Percentiles rank a stretch among this genome's conserved stretches.
phyloP scores from a whole-genome alignment of 53 echinoderm and acorn worm species.

The Astropecten irregularis region DNA sequence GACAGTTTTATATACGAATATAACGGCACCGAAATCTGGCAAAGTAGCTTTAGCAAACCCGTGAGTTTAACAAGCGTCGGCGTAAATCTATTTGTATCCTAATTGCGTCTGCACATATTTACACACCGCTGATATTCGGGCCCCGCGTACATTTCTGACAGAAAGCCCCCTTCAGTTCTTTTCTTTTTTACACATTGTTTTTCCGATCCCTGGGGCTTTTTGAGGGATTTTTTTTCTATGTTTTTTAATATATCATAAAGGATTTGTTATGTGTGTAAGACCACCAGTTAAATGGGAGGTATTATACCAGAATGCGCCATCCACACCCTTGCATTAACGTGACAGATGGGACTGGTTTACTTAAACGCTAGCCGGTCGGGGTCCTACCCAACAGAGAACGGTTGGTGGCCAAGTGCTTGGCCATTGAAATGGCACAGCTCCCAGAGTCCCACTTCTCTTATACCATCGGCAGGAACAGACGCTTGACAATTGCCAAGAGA shows the following conservation, averaged over 20 bases:
- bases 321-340: neutral
- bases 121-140: conserved; percentile 12
- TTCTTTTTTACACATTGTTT: neutral
- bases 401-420: conserved; percentile 17
- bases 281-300: conserved; percentile 26
- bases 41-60: no score
- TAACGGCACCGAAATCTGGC: no score
- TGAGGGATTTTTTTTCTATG: no score
- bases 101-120: conserved; percentile 28
- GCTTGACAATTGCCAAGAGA: conserved; percentile 27
- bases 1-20: no score
- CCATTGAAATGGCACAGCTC: no score
- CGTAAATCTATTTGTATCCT: conserved; percentile 4
- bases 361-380: conserved; percentile 2
- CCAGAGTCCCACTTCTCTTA: no score
- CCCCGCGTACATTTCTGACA: conserved; percentile 6
- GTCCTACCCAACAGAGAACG: conserved; percentile 12
- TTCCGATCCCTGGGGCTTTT: conserved; percentile 3
- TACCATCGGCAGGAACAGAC: conserved; percentile 8
- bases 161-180: conserved; percentile 2
- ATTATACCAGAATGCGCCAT: neutral
- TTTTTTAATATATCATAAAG: no score
- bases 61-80: no score
- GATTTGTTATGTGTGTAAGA: neutral
- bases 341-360: conserved; percentile 48